Evolutionary conservation across 1,140 invertebrate species (phyloP).

Genomic region (Eriosoma lanigerum): DNA sequence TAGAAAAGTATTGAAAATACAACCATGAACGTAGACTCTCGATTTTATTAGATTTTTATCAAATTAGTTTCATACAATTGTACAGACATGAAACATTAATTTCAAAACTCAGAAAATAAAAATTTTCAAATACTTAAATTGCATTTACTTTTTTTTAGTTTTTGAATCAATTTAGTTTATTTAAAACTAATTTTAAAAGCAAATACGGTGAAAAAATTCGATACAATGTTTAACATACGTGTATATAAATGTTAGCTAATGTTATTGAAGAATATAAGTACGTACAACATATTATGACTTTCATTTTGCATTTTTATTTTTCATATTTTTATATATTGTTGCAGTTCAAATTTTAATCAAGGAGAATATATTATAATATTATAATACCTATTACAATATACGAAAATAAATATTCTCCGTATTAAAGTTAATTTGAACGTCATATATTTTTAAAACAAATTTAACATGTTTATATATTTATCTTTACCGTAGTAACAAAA

Average conservation of each 20-base stretch:
- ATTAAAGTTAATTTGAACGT: not conserved
- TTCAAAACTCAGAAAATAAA: no score
- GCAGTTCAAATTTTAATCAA: slow-evolving; percentile 16
- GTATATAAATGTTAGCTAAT: not conserved
- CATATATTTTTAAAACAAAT: slow-evolving; percentile 15
- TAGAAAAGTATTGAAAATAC: no score
- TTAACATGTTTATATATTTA: slow-evolving; percentile 6
- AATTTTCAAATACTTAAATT: no score
- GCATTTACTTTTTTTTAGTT: no score
- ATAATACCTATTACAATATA: not conserved
- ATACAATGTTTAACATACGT: not conserved
- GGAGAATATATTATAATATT: no score
- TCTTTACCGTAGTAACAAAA: not conserved
- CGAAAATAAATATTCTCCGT: not conserved
- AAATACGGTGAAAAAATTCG: not conserved
- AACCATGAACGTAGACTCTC: no score
- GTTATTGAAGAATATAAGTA: no score
- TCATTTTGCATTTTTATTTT: slow-evolving; percentile 24
- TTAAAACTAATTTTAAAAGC: no score
- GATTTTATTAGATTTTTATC: no score
- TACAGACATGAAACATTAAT: no score
- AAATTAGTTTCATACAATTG: no score
- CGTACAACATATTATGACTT: not conserved
- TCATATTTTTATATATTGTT: not conserved
- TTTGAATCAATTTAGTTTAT: no score